phyloP scores from a whole-genome alignment of 1,140 invertebrate species.

The Drosophila equinoxialis region DNA sequence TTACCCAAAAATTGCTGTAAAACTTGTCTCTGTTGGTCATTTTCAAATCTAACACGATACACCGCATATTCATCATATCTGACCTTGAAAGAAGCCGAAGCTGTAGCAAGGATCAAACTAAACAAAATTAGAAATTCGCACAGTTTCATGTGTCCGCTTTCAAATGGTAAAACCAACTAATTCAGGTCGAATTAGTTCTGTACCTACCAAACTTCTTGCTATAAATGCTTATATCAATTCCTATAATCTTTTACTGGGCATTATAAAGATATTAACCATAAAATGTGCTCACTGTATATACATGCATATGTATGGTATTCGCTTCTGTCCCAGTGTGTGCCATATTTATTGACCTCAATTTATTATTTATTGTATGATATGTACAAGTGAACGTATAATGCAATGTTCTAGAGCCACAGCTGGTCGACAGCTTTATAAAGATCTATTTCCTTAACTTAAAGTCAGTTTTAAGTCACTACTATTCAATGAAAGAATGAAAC shows the following conservation, averaged over 20 bases:
- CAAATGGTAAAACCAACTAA: slow-evolving; percentile 6
- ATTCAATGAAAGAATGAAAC: slow-evolving; percentile 15
- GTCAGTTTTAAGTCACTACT: background rate
- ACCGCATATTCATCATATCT: slow-evolving; percentile 13
- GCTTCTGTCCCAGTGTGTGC: background rate
- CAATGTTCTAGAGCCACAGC: background rate
- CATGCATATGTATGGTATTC: background rate
- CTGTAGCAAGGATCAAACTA: background rate
- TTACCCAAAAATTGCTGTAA: background rate
- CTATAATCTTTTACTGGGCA: slow-evolving; percentile 3
- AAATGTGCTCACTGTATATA: background rate
- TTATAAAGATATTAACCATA: background rate
- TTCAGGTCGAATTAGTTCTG: background rate
- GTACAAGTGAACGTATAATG: background rate
- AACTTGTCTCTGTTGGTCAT: background rate
- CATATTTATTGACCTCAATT: slow-evolving; percentile 1
- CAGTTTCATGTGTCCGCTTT: slow-evolving; percentile 14
- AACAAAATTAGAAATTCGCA: background rate
- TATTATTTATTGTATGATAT: background rate
- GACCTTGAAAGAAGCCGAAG: background rate
- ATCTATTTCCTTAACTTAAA: background rate
- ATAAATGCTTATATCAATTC: background rate
- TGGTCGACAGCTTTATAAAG: slow-evolving; percentile 5
- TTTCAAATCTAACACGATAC: slow-evolving; percentile 10
- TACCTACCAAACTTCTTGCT: background rate